Conservation (phyloP, 2,113 vertebrate genomes). For the Athene noctua region DNA sequence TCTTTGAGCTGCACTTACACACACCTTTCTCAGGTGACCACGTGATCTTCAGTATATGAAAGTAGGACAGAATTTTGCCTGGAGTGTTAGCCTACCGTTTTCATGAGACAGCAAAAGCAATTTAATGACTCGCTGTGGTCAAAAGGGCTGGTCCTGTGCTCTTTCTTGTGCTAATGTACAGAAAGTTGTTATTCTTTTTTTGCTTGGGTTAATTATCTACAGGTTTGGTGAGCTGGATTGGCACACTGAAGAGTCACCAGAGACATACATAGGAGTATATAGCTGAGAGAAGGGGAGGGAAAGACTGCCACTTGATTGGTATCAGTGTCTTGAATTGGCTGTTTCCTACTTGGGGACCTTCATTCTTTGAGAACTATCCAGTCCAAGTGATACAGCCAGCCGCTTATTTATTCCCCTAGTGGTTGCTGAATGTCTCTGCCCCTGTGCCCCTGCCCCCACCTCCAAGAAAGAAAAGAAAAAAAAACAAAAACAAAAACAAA, state of each 20-base stretch:
- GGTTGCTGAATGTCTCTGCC: neutral
- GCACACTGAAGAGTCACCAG: neutral
- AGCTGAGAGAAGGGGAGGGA: conserved; percentile 28
- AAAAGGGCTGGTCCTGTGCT: neutral
- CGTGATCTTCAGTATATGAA: neutral
- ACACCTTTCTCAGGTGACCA: neutral
- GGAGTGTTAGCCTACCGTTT: neutral
- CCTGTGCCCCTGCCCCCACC: fast-evolving
- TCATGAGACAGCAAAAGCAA: neutral
- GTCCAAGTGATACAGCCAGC: neutral
- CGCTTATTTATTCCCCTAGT: neutral
- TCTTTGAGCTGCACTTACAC: neutral
- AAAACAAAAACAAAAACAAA: neutral
- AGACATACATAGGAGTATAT: neutral
- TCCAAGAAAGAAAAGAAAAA: neutral
- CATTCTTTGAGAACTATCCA: neutral
- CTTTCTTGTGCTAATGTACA: conserved; percentile 22
- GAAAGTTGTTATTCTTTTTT: neutral
- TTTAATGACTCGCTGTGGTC: neutral
- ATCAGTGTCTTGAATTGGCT: conserved; percentile 1
- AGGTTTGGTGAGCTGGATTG: conserved; percentile 18
- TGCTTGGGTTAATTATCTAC: neutral
- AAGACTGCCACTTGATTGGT: neutral
- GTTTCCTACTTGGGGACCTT: neutral
- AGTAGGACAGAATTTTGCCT: conserved; percentile 2